phyloP scores from a whole-genome alignment of 2,888 invertebrate species.

The Anoplius nigerrimus region DNA sequence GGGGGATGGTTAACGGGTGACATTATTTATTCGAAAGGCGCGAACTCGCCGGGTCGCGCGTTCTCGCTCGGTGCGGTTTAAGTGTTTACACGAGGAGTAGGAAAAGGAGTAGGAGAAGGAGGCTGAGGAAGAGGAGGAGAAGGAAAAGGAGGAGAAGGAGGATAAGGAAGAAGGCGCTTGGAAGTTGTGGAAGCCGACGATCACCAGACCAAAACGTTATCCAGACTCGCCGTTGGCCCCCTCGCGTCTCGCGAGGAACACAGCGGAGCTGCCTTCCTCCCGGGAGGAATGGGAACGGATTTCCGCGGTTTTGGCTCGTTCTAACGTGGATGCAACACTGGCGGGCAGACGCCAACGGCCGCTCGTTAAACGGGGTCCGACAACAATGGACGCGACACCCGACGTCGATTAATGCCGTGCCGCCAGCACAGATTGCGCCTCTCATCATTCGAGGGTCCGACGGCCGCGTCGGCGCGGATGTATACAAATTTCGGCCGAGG shows the following conservation, averaged over 20 bases:
- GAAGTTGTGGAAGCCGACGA: slow-evolving; percentile 43
- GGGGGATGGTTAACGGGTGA: background rate
- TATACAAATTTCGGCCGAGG: no score
- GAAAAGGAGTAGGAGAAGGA: no score
- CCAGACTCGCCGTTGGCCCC: slow-evolving; percentile 42
- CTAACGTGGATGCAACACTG: slow-evolving; percentile 32
- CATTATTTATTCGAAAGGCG: slow-evolving; percentile 40
- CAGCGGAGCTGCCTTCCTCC: slow-evolving; percentile 35
- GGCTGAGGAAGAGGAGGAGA: no score
- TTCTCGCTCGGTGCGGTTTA: slow-evolving; percentile 25
- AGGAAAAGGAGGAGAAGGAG: no score
- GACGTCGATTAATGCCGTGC: slow-evolving; percentile 47
- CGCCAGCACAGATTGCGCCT: background rate
- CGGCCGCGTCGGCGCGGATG: background rate
- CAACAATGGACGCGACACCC: slow-evolving; percentile 22
- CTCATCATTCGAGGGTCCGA: background rate
- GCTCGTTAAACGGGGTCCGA: slow-evolving; percentile 30
- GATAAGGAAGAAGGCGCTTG: slow-evolving; percentile 50
- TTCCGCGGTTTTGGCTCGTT: slow-evolving; percentile 49
- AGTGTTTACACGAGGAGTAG: no score
- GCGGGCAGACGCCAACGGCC: slow-evolving; percentile 32
- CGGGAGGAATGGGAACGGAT: slow-evolving; percentile 54
- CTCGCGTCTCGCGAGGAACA: slow-evolving; percentile 34
- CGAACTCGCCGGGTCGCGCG: slow-evolving; percentile 19
- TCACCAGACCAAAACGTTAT: slow-evolving; percentile 58